Conservation (phyloP, 64 coral and sea anemone genomes). For the Cladopsammia gracilis region DNA sequence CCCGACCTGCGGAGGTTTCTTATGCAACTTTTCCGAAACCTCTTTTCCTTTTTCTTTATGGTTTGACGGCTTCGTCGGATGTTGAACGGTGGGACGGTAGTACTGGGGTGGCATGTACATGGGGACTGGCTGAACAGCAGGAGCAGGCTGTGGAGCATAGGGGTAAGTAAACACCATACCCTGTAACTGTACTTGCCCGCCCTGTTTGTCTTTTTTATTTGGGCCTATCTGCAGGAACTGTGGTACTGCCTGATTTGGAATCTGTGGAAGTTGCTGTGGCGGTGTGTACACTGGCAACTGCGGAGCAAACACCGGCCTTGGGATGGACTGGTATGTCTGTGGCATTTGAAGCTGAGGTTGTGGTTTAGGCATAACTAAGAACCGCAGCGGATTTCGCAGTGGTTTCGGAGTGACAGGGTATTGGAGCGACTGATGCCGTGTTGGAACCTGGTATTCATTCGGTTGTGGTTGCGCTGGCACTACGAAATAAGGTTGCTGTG, state of each 20-base stretch:
- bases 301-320: background rate
- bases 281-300: background rate
- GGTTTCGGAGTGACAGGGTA: background rate
- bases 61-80: background rate
- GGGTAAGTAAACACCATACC: constrained; percentile 8
- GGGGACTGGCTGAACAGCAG: background rate
- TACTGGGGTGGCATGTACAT: constrained; percentile 12
- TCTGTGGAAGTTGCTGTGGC: background rate
- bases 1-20: background rate
- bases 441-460: constrained; percentile 5
- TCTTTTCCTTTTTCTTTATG: background rate
- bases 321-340: constrained; percentile 15
- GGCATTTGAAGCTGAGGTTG: background rate
- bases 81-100: background rate
- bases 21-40: constrained; percentile 8
- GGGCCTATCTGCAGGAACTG: constrained; percentile 14
- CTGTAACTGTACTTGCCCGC: constrained; percentile 14
- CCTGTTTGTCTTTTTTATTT: constrained; percentile 20
- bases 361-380: background rate
- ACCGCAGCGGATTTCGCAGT: background rate
- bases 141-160: background rate
- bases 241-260: background rate
- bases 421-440: background rate
- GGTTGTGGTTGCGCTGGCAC: background rate
- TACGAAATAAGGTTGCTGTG: background rate